These are phyloP conservation scores for Australoheros scitulus DNA, from an alignment of 2,113 vertebrate genomes.

Conservation along the genomic window DNA sequence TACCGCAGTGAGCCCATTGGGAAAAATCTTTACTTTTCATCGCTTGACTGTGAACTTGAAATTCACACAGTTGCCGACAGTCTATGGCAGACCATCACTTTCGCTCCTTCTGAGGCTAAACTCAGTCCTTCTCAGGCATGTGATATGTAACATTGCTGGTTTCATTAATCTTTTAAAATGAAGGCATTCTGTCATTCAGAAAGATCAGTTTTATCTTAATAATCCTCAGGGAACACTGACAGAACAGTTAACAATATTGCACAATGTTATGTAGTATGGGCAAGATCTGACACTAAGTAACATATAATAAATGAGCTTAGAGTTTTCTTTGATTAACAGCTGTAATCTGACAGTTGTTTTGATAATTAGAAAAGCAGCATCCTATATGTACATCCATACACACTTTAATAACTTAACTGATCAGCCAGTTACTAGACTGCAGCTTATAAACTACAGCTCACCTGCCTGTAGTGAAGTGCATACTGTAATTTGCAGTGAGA, in stretches of 20 bases:
- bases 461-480: not conserved
- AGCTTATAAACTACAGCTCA: constrained; percentile 1
- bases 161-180: not conserved
- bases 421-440: not conserved
- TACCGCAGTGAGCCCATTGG: constrained; percentile 5
- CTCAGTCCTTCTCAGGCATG: not conserved
- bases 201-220: not conserved
- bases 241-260: not conserved
- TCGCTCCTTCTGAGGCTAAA: constrained; percentile 18
- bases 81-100: not conserved
- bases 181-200: not conserved
- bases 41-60: constrained; percentile 28
- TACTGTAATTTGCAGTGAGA: constrained; percentile 2
- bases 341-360: not conserved
- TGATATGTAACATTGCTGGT: not conserved
- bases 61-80: constrained; percentile 2
- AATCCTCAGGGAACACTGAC: not conserved
- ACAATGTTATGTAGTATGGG: not conserved
- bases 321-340: not conserved
- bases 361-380: not conserved
- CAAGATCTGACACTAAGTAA: not conserved
- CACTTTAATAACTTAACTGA: not conserved
- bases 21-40: constrained; percentile 34
- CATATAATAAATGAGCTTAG: not conserved
- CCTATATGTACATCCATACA: not conserved